A percentile compares a stretch with the other conserved stretches of the same genome.
These are phyloP conservation scores for Leiothrix lutea DNA, from an alignment of 2,113 vertebrate species.

Conservation along the genomic window DNA sequence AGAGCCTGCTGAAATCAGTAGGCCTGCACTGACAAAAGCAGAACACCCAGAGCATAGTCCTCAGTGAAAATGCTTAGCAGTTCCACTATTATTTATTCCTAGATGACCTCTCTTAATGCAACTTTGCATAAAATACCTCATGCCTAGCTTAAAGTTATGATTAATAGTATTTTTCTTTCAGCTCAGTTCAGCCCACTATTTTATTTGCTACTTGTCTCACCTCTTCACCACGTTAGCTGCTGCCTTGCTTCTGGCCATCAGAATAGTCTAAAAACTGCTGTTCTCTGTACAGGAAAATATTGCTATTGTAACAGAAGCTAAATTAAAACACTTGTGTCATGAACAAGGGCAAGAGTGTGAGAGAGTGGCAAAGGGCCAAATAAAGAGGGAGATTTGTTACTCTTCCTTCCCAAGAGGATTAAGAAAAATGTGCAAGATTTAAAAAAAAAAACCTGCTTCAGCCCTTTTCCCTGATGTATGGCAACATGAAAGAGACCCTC, in stretches of 20 bases:
- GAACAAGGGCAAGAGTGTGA: not conserved
- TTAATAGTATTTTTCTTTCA: not conserved
- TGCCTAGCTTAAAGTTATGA: not conserved
- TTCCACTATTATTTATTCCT: not conserved
- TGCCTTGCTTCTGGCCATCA: conserved; percentile 6
- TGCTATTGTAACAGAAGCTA: conserved; percentile 22
- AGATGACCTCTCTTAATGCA: not conserved
- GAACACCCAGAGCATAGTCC: not conserved
- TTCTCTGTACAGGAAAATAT: conserved; percentile 12
- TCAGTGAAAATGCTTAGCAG: not conserved
- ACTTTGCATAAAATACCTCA: not conserved
- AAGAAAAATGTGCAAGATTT: not conserved
- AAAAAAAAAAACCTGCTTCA: not conserved
- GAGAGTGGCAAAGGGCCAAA: not conserved
- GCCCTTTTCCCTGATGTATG: not conserved
- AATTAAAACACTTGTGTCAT: conserved; percentile 12
- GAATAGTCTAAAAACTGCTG: conserved; percentile 4
- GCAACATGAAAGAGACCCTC: not conserved
- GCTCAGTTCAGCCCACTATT: not conserved
- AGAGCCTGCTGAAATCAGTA: not conserved
- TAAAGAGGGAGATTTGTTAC: conserved; percentile 24
- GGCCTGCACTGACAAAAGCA: not conserved
- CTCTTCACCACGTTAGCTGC: conserved; percentile 26
- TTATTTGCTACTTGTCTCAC: not conserved
- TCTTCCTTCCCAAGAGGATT: not conserved